These are phyloP conservation scores for Ormyrus pomaceus DNA, from an alignment of 2,888 invertebrate genomes.

Conservation along the genomic window DNA sequence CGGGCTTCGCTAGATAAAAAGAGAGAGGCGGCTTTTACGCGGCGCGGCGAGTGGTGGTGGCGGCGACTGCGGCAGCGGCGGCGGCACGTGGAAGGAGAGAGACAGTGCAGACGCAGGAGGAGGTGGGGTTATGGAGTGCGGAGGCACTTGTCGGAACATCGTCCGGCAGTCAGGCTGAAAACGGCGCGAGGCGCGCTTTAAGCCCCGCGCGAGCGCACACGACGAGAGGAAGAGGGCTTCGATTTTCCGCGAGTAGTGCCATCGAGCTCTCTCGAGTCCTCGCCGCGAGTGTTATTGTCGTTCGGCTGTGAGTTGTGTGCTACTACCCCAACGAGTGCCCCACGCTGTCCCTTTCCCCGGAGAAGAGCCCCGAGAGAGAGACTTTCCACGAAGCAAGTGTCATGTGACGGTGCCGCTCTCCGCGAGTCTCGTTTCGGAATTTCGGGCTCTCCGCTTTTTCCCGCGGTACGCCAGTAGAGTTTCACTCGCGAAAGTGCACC, in stretches of 20 bases:
- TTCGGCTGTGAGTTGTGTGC: too few species aligned
- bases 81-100: constrained; percentile 7
- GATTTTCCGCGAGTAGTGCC: too few species aligned
- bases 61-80: background rate
- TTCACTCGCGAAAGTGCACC: too few species aligned
- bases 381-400: constrained; percentile 40
- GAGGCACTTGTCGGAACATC: constrained; percentile 17
- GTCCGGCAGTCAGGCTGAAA: constrained; percentile 47
- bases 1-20: too few species aligned
- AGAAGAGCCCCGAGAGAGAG: background rate
- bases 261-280: too few species aligned
- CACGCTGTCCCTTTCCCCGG: background rate
- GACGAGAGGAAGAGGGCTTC: too few species aligned
- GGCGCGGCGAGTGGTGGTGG: background rate
- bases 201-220: constrained; percentile 16
- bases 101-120: constrained; percentile 12
- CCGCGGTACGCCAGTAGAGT: too few species aligned
- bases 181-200: constrained; percentile 4
- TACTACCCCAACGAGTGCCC: too few species aligned
- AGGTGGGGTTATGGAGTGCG: constrained; percentile 29
- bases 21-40: background rate
- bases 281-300: too few species aligned
- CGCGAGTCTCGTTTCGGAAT: too few species aligned
- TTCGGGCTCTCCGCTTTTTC: too few species aligned
- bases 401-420: constrained; percentile 25